These are phyloP conservation scores for Heterotilapia buettikoferi DNA, from an alignment of 2,113 vertebrate genomes.

Conservation along the genomic window DNA sequence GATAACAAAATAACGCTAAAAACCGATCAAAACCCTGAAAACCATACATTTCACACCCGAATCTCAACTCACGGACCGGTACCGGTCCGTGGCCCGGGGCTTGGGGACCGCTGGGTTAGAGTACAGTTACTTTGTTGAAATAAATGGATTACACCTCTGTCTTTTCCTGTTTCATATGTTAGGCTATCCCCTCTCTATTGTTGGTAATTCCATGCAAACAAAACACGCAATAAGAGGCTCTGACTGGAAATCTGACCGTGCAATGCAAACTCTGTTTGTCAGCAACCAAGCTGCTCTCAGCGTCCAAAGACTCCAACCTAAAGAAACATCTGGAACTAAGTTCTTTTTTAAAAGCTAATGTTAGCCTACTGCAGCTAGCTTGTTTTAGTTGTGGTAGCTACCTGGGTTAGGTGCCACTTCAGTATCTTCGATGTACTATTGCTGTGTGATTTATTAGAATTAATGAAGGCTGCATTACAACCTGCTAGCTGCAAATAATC, in stretches of 20 bases:
- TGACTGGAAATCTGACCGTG: neutral
- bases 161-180: neutral
- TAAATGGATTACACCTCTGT: neutral
- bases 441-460: neutral
- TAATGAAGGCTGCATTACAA: neutral
- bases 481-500: neutral
- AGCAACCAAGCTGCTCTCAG: neutral
- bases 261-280: neutral
- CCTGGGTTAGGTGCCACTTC: neutral
- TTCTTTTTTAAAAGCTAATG: neutral
- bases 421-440: neutral
- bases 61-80: too few relatives aligned
- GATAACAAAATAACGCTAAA: too few relatives aligned
- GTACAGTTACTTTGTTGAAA: neutral
- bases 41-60: too few relatives aligned
- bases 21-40: too few relatives aligned
- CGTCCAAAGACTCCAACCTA: accelerated
- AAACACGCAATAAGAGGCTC: neutral
- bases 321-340: neutral
- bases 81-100: too few relatives aligned
- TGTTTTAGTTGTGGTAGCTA: neutral
- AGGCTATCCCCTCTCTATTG: neutral
- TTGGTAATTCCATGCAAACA: neutral
- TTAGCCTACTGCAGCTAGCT: neutral
- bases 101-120: too few relatives aligned